A percentile compares a stretch with the other conserved stretches of the same genome.
phyloP scores from a whole-genome alignment of 1,140 invertebrate genomes.

The Drosophila guanche region DNA sequence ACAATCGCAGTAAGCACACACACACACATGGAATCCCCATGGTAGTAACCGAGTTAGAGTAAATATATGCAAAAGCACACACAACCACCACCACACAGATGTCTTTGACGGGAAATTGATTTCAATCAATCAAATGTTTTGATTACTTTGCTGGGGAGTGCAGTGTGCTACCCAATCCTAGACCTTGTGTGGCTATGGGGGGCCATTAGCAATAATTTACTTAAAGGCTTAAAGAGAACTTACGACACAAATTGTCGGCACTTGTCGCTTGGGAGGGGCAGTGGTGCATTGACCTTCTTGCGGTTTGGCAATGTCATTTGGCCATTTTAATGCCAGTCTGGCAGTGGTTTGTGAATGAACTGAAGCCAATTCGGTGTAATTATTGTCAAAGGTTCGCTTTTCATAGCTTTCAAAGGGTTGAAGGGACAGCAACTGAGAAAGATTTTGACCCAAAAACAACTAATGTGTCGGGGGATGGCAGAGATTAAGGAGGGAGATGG shows the following conservation, averaged over 20 bases:
- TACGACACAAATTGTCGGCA: slow-evolving; percentile 28
- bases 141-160: slow-evolving; percentile 72
- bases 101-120: slow-evolving; percentile 80
- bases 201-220: slow-evolving; percentile 79
- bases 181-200: slow-evolving; percentile 49
- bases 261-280: too few species aligned
- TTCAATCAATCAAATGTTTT: slow-evolving; percentile 82
- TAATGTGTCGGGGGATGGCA: too few species aligned
- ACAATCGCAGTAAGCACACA: slow-evolving; percentile 27
- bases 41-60: slow-evolving; percentile 59
- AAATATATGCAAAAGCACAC: slow-evolving; percentile 61
- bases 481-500: too few species aligned
- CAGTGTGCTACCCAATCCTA: slow-evolving; percentile 9
- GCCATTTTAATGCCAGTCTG: too few species aligned
- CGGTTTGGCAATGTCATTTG: too few species aligned
- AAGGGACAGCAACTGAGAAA: too few species aligned
- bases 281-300: too few species aligned
- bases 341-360: too few species aligned
- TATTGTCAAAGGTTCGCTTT: too few species aligned
- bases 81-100: slow-evolving; percentile 26
- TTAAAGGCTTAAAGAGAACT: slow-evolving; percentile 72
- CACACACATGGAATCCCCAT: slow-evolving; percentile 10
- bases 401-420: too few species aligned
- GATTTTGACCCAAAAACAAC: too few species aligned
- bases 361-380: too few species aligned